Evolutionary conservation across 1,140 invertebrate species (phyloP), one percentile per base, ranked within the genome.

Genomic region (Ctenoplectra terminalis): DNA sequence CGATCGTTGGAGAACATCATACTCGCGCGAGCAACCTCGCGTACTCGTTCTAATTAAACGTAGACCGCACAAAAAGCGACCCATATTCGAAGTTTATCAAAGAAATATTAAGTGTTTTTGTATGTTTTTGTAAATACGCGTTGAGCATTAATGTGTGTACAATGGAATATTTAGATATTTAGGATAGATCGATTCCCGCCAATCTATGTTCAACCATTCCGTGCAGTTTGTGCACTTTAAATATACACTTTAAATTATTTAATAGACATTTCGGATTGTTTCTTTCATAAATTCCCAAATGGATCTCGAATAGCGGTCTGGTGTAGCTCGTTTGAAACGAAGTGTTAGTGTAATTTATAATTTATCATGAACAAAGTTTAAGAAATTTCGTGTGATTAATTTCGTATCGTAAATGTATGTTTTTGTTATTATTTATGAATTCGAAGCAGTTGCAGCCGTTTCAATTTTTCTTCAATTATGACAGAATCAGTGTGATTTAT

Each of bases 81-180:
- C 8, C 29, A 40, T 63, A 50, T 50, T 46, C 17, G 3, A 79
- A 56, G 15, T 73, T 67, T 58, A 43, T 31, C 15, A 81, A 54
- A 60, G 74, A 63, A 81, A n/a, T 83, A 74, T 80, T 63, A 70
- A 60, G 4, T 46, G 70, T 85, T 90, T 89, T 85, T 89, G 79
- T 90, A 87, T 85, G 83, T 88, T 89, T 84, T 85, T 90, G 88
- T 90, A 90, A 87, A 89, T 90, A 89, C 34, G 26, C 29, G 72
- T 73, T 29, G 72, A 64, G 48, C 40, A 86, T 87, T 85, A 82
- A 81, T 82, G 81, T 80, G 23, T 61, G 60, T 76, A 37, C n/a
- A 80, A 81, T 56, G 37, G n/a, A 46, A 67, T 63, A 70, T 71
- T 74, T 79, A 82, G 31, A 37, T 67, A 48, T 52, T 17, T 54